Evolutionary conservation across 2,113 vertebrate genomes (phyloP).

Genomic region (Spermophilus dauricus): DNA sequence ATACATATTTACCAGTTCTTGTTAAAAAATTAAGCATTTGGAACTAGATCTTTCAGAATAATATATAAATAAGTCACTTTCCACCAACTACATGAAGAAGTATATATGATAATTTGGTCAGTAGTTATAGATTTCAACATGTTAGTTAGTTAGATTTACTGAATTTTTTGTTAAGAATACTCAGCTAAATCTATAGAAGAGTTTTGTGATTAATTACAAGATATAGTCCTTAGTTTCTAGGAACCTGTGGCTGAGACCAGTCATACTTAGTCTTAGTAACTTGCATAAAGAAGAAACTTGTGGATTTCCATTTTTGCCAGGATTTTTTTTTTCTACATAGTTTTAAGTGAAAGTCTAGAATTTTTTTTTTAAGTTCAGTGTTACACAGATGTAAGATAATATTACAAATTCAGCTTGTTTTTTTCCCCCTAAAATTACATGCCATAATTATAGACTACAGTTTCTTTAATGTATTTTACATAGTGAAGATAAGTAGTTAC

Average conservation of each 20-base stretch:
- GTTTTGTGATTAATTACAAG: neutral
- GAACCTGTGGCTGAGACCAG: neutral
- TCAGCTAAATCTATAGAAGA: neutral
- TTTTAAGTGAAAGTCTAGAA: neutral
- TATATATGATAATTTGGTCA: neutral
- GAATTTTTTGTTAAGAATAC: neutral
- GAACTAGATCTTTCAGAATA: neutral
- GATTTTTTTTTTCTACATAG: neutral
- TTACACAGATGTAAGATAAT: neutral
- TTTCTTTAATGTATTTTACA: neutral
- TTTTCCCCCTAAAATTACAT: neutral
- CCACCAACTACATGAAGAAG: neutral
- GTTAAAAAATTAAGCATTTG: neutral
- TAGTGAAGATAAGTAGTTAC: neutral
- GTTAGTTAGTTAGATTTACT: neutral
- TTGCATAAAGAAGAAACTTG: neutral
- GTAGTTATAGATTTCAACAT: neutral
- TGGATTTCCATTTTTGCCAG: neutral
- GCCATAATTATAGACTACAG: neutral
- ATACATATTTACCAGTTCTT: neutral
- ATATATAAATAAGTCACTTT: neutral
- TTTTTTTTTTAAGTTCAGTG: neutral
- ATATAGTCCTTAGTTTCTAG: neutral
- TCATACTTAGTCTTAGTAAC: neutral
- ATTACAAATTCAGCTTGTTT: neutral